A percentile compares a stretch with the other conserved stretches of the same genome.
These are phyloP conservation scores for Syngnathoides biaculeatus DNA, from an alignment of 2,113 vertebrate species.

Conservation along the genomic window DNA sequence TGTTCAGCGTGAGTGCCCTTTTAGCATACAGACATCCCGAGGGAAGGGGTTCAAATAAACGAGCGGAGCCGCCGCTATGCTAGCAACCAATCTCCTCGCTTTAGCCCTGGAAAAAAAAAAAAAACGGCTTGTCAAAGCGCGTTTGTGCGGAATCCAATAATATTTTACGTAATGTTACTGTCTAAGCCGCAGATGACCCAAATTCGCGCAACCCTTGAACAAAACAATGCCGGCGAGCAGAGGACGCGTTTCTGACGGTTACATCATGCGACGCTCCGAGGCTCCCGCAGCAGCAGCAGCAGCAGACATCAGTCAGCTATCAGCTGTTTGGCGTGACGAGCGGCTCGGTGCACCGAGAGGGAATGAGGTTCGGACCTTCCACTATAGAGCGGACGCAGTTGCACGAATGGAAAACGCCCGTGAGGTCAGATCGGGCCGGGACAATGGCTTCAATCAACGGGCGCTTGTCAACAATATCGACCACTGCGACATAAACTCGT, in stretches of 20 bases:
- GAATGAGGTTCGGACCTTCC: conserved; percentile 54
- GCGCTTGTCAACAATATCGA: conserved; percentile 71
- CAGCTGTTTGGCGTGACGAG: conserved; percentile 71
- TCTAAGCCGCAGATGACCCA: conserved; percentile 73
- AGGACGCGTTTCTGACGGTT: conserved; percentile 60
- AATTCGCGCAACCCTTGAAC: conserved; percentile 61
- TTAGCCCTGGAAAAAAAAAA: conserved; percentile 34
- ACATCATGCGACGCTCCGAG: conserved; percentile 68
- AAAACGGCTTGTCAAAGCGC: conserved; percentile 48
- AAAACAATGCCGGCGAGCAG: conserved; percentile 61
- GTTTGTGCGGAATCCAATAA: conserved; percentile 60
- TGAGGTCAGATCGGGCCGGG: conserved; percentile 65
- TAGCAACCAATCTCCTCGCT: conserved; percentile 45
- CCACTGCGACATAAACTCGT: conserved; percentile 63
- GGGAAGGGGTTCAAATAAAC: conserved; percentile 62
- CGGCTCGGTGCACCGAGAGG: conserved; percentile 59
- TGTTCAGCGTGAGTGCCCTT: conserved; percentile 72
- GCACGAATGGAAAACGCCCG: conserved; percentile 70
- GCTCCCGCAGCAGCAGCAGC: conserved; percentile 55
- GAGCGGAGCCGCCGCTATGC: conserved; percentile 47
- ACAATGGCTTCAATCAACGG: conserved; percentile 71
- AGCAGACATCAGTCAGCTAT: conserved; percentile 64
- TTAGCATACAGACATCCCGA: conserved; percentile 72
- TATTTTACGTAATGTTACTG: conserved; percentile 67
- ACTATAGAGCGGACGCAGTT: conserved; percentile 66